These are phyloP conservation scores for Protosalanx chinensis DNA, from an alignment of 2,797 vertebrate genomes.

Conservation along the genomic window DNA sequence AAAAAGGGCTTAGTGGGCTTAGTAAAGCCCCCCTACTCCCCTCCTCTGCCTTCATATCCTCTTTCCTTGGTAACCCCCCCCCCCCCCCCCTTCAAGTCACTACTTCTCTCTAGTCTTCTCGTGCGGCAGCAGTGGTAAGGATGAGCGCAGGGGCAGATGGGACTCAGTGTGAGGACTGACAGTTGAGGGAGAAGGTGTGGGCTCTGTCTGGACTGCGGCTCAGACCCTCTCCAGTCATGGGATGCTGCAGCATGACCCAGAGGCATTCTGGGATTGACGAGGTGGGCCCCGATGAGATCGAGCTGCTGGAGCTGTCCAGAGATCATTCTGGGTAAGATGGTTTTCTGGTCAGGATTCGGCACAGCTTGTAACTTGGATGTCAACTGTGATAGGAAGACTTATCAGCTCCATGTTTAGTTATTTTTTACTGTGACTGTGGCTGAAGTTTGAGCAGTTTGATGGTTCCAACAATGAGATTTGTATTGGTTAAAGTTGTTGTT, in stretches of 20 bases:
- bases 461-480: background rate
- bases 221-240: slow-evolving; percentile 63
- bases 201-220: slow-evolving; percentile 4
- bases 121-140: slow-evolving; percentile 45
- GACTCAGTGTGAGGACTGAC: slow-evolving; percentile 57
- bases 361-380: background rate
- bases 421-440: too few relatives aligned
- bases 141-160: slow-evolving; percentile 69
- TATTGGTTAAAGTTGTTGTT: background rate
- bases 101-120: slow-evolving; percentile 52
- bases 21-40: slow-evolving; percentile 24
- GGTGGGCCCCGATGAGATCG: slow-evolving; percentile 78
- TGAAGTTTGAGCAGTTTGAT: background rate
- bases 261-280: slow-evolving; percentile 71
- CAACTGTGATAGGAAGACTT: background rate
- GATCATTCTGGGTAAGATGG: slow-evolving; percentile 71
- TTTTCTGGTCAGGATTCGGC: background rate
- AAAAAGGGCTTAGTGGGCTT: slow-evolving; percentile 29
- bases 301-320: slow-evolving; percentile 72
- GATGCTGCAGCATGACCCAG: slow-evolving; percentile 82
- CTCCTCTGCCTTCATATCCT: slow-evolving; percentile 53
- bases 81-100: slow-evolving; percentile 28
- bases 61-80: slow-evolving; percentile 47
- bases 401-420: too few relatives aligned
- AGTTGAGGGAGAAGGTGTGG: slow-evolving; percentile 35